Evolutionary conservation across 2,797 vertebrate genomes (phyloP).

Genomic region (Protosalanx chinensis): DNA sequence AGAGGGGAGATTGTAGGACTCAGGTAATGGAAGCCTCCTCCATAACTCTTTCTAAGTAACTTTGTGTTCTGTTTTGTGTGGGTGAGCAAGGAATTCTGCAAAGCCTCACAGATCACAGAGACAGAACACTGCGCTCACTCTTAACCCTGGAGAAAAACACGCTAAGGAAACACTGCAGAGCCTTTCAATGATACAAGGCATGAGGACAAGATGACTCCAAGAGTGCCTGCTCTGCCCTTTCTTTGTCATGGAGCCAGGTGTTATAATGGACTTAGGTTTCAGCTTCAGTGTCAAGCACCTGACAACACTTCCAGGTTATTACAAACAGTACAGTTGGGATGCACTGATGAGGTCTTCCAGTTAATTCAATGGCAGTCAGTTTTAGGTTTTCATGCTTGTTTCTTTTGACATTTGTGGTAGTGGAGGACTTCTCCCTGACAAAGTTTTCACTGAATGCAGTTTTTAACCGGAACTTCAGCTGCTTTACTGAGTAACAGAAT

Average conservation of each 20-base stretch:
- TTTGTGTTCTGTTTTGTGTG: conserved; percentile 53
- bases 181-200: conserved; percentile 40
- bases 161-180: conserved; percentile 62
- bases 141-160: conserved; percentile 52
- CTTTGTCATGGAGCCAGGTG: conserved; percentile 34
- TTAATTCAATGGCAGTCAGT: background rate
- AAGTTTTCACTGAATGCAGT: background rate
- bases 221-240: conserved; percentile 38
- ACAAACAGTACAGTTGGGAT: conserved; percentile 15
- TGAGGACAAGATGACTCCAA: conserved; percentile 49
- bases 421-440: background rate
- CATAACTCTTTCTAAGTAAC: conserved; percentile 73
- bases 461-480: background rate
- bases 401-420: background rate
- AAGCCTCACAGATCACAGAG: conserved; percentile 56
- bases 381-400: background rate
- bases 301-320: conserved; percentile 21
- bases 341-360: background rate
- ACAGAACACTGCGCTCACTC: conserved; percentile 34
- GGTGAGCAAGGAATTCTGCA: conserved; percentile 43
- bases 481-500: background rate
- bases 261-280: conserved; percentile 58
- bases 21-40: conserved; percentile 59
- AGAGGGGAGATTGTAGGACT: conserved; percentile 10
- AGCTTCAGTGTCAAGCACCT: conserved; percentile 31